phyloP scores from a whole-genome alignment of 2,888 invertebrate genomes.

The Fragum fragum region DNA sequence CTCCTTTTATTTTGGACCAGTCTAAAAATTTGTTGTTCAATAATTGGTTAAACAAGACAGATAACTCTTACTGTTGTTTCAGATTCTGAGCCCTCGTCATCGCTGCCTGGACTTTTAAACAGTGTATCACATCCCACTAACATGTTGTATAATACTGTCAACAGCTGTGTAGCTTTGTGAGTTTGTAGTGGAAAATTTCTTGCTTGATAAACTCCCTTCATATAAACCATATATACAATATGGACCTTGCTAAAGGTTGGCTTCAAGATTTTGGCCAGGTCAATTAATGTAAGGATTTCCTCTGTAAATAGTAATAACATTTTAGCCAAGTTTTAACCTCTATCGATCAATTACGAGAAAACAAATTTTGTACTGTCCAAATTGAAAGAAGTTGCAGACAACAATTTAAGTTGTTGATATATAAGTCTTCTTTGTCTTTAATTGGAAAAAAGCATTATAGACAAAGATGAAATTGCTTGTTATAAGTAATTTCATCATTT shows the following conservation, averaged over 20 bases:
- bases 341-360: too few species aligned
- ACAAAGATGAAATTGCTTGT: too few species aligned
- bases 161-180: conserved; percentile 76
- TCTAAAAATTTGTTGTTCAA: too few species aligned
- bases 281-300: conserved; percentile 71
- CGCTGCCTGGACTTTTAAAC: conserved; percentile 28
- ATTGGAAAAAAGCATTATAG: too few species aligned
- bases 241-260: conserved; percentile 72
- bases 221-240: conserved; percentile 54
- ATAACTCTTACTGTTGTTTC: too few species aligned
- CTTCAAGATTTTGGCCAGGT: conserved; percentile 64
- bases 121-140: conserved; percentile 76
- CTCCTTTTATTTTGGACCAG: too few species aligned
- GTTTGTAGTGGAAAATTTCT: conserved; percentile 50
- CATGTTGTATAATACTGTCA: conserved; percentile 77
- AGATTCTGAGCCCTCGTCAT: not conserved
- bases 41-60: not conserved
- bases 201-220: conserved; percentile 58
- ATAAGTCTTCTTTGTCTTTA: too few species aligned
- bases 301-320: conserved; percentile 74
- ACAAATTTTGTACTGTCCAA: too few species aligned
- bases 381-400: too few species aligned
- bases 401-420: too few species aligned
- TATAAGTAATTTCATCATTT: too few species aligned
- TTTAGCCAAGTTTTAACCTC: too few species aligned